Evolutionary conservation across 2,888 invertebrate species (phyloP).

Genomic region (Tolmerus cingulatus): DNA sequence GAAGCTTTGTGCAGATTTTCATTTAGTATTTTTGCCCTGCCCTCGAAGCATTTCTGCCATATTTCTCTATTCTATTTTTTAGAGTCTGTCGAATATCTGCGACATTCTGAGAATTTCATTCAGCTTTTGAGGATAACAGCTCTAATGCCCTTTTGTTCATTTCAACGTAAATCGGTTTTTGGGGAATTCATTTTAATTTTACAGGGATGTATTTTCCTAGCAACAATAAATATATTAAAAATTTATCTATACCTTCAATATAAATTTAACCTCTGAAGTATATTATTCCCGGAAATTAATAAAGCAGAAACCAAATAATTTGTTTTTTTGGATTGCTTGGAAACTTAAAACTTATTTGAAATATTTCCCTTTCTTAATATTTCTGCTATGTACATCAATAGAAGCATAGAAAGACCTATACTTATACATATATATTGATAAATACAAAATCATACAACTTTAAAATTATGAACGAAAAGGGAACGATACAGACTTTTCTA

Average conservation of each 20-base stretch:
- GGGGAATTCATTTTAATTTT: background rate
- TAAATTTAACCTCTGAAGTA: background rate
- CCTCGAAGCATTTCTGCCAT: background rate
- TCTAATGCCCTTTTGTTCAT: background rate
- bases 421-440: too few relatives aligned
- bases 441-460: too few relatives aligned
- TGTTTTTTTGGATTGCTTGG: too few relatives aligned
- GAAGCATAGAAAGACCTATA: too few relatives aligned
- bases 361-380: too few relatives aligned
- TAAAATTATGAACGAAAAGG: too few relatives aligned
- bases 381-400: too few relatives aligned
- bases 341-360: too few relatives aligned
- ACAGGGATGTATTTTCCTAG: background rate
- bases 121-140: background rate
- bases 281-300: too few relatives aligned
- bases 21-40: background rate
- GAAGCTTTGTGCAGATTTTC: slow-evolving; percentile 6
- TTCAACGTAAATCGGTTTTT: background rate
- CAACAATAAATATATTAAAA: background rate
- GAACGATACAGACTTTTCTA: too few relatives aligned
- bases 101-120: background rate
- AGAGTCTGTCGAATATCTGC: background rate
- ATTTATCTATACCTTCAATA: background rate
- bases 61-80: background rate
- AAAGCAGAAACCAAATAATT: too few relatives aligned